Base-by-base conservation (phyloP, 2,797 vertebrate species). In the Coregonus sp. region DNA sequence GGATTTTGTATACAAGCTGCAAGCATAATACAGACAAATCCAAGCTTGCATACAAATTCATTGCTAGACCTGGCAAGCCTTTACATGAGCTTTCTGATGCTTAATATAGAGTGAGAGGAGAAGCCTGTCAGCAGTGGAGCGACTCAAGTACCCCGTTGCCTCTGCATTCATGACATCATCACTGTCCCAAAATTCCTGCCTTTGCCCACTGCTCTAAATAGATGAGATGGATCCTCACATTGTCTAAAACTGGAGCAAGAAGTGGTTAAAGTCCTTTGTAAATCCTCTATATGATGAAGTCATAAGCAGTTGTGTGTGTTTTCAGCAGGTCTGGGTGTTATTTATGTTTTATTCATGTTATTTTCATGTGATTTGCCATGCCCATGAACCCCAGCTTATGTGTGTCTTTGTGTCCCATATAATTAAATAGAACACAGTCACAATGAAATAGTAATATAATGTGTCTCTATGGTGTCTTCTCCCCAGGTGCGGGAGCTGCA, bases 401-500 rank as follows among this genome's bases (percentile, higher is more conserved):
- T 59, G 40, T 47, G 56, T 59, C 18, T 9, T 18, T 59, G 40
- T 12, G 56, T 59, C 18, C 56, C 56, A 9, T 20, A 20, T 2
- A 59, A 59, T 59, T 5, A 20, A 56, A 18, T 56, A 18, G 52
- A 56, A 18, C 52, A 56, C 52, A 2, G 18, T 56, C 16, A n/a
- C 52, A 5, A 7, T 56, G 2, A 47, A 47, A 47, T 56, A n/a
- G 52, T 16, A 18, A 56, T 56, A n/a, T 5, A 16, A 16, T 16
- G 4, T 56, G 4, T 18, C 5, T 56, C 16, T 56, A 18, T 18
- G 14, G 61, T 72, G 37, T 51, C 56, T 35, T 18, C 16, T 78
- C 37, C 11, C 37, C 74, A 96, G 95, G 95, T 96, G 70, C 92
- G 95, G 63, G 96, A 97, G 79, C 92, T 97, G 73, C 96, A 97